phyloP scores from a whole-genome alignment of 23 tunicate genomes.

The Trididemnum miniatum region DNA sequence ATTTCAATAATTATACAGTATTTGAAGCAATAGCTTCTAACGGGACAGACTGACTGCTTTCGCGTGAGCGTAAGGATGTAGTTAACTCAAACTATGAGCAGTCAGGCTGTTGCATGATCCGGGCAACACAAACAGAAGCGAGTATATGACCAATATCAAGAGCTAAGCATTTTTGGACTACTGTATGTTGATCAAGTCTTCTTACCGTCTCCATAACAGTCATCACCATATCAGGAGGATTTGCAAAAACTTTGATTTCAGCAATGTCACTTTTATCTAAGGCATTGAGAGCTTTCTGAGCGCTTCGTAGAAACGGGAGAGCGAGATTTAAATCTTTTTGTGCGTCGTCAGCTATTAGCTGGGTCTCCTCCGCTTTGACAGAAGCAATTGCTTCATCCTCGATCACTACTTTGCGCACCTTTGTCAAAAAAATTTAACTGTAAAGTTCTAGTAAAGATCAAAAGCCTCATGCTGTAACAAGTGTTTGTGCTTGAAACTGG shows the following conservation, averaged over 20 bases:
- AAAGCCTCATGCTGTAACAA: too few relatives aligned
- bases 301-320: constrained; percentile 60
- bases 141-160: too few relatives aligned
- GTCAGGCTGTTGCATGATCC: too few relatives aligned
- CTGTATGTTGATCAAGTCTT: too few relatives aligned
- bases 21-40: too few relatives aligned
- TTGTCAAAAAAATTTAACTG: not conserved
- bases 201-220: constrained; percentile 90
- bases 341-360: constrained; percentile 90
- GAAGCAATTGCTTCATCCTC: constrained; percentile 89
- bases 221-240: constrained; percentile 92
- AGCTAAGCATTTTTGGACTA: too few relatives aligned
- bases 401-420: constrained; percentile 79
- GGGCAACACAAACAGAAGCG: too few relatives aligned
- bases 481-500: too few relatives aligned
- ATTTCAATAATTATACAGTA: too few relatives aligned
- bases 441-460: not conserved
- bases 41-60: too few relatives aligned
- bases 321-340: constrained; percentile 86
- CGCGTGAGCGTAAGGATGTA: too few relatives aligned
- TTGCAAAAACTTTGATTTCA: constrained; percentile 84
- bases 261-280: constrained; percentile 89
- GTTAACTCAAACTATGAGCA: too few relatives aligned
- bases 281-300: constrained; percentile 83
- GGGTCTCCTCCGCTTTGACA: constrained; percentile 90